phyloP scores from a whole-genome alignment of 2,888 invertebrate species.

The Prenolepis imparis region DNA sequence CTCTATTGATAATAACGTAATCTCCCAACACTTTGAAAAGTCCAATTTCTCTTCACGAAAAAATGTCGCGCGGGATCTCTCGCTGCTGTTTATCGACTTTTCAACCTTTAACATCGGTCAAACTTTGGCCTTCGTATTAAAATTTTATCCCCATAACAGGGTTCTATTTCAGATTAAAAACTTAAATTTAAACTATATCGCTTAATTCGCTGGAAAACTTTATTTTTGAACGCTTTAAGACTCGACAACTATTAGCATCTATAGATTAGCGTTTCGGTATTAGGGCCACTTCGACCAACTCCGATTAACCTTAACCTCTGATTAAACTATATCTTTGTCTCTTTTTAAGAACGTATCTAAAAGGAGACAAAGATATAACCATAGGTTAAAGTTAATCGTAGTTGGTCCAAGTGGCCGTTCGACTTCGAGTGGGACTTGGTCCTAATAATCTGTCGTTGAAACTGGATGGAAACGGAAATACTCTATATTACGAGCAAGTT shows the following conservation, averaged over 20 bases:
- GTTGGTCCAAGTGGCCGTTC: too few relatives aligned
- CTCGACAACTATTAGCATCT: not conserved
- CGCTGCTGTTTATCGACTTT: not conserved
- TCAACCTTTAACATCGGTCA: not conserved
- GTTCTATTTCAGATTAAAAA: not conserved
- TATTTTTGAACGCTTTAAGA: not conserved
- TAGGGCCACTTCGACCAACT: too few relatives aligned
- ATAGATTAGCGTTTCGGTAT: not conserved
- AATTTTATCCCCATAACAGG: not conserved
- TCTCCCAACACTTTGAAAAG: not conserved
- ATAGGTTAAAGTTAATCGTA: too few relatives aligned
- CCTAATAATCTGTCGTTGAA: not conserved
- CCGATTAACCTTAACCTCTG: too few relatives aligned
- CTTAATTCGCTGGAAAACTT: not conserved
- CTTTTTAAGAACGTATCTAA: too few relatives aligned
- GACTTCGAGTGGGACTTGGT: too few relatives aligned
- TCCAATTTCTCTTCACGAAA: not conserved
- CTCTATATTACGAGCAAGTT: not conserved
- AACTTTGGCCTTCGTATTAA: conserved; percentile 1
- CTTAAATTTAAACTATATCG: conserved; percentile 7
- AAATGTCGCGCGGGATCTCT: not conserved
- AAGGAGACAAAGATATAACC: too few relatives aligned
- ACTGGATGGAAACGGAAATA: not conserved
- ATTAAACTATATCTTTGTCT: too few relatives aligned
- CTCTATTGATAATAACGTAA: too few relatives aligned